Evolutionary conservation across 2,797 vertebrate species (phyloP).

Genomic region (Uromys caudimaculatus): DNA sequence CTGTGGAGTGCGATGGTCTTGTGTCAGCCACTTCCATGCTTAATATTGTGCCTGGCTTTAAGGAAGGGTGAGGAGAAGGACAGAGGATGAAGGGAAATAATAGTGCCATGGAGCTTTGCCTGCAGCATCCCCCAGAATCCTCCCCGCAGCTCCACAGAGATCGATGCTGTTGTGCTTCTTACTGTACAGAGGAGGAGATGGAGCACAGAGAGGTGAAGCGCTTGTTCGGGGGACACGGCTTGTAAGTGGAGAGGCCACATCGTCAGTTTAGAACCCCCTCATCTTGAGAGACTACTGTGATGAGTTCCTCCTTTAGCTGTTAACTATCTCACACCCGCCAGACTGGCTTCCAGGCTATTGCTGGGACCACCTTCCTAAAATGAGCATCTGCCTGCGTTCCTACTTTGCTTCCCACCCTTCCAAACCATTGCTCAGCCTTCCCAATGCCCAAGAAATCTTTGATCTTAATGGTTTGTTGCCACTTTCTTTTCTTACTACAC

Average conservation of each 20-base stretch:
- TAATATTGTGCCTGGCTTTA: constrained; percentile 30
- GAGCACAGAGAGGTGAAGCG: constrained; percentile 28
- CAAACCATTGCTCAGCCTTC: constrained; percentile 8
- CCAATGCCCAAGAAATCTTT: constrained; percentile 43
- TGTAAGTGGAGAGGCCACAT: constrained; percentile 42
- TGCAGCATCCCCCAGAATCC: neutral
- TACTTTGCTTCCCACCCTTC: constrained; percentile 25
- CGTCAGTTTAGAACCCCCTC: neutral
- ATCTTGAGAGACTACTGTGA: neutral
- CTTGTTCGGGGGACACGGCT: neutral
- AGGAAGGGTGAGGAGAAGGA: constrained; percentile 61
- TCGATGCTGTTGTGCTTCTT: constrained; percentile 14
- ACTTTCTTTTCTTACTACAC: neutral
- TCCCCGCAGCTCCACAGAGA: neutral
- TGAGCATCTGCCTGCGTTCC: neutral
- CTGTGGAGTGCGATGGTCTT: constrained; percentile 64
- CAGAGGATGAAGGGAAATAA: constrained; percentile 46
- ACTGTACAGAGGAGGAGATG: constrained; percentile 14
- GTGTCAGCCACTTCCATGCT: constrained; percentile 36
- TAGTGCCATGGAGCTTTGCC: neutral
- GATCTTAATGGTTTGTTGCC: neutral
- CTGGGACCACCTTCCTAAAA: neutral
- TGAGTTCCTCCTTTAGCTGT: neutral
- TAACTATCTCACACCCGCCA: neutral
- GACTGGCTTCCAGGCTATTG: neutral